These are phyloP conservation scores for Acrocephalus kingi DNA, from an alignment of 2,113 vertebrate species.

Conservation along the genomic window DNA sequence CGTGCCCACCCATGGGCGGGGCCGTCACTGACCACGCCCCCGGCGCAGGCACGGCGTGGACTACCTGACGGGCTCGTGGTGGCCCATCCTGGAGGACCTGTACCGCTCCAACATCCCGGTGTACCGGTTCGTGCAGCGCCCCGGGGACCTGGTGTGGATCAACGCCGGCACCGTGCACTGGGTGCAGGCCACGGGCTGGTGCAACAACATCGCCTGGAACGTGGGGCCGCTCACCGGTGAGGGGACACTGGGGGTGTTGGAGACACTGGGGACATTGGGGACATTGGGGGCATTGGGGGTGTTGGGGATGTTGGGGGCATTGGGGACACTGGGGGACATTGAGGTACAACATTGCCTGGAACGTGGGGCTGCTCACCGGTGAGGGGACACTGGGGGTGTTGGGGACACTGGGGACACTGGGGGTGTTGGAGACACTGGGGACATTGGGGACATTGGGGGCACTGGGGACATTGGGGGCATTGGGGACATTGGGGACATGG, in stretches of 20 bases:
- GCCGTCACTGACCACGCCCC: neutral
- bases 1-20: accelerated
- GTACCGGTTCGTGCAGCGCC: neutral
- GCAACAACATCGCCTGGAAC: conserved; percentile 5
- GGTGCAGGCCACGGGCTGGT: neutral
- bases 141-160: neutral
- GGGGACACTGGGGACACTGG: no score
- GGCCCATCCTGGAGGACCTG: neutral
- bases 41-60: neutral
- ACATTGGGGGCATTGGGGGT: no score
- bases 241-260: neutral
- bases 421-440: no score
- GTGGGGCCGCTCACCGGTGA: neutral
- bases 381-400: no score
- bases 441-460: no score
- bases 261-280: no score
- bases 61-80: neutral
- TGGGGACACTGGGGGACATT: no score
- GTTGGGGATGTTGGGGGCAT: no score
- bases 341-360: no score
- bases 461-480: no score
- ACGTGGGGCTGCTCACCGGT: no score
- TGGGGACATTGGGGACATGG: no score
- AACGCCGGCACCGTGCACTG: conserved; percentile 5
- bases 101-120: conserved; percentile 3